A percentile compares a stretch with the other conserved stretches of the same genome.
Conservation (phyloP, 2,888 invertebrate genomes). For the Marronus borbonicus region DNA sequence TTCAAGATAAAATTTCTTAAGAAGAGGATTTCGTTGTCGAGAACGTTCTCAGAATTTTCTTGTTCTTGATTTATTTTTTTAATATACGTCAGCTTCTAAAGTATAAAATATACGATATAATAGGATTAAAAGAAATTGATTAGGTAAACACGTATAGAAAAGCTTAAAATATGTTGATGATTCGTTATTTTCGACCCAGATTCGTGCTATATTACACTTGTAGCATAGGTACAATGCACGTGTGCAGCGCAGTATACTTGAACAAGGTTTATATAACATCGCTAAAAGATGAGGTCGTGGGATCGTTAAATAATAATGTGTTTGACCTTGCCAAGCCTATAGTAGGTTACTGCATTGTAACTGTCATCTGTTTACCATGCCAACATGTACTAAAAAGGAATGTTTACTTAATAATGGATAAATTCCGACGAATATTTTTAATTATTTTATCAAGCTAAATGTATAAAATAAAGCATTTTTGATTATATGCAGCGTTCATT, state of each 20-base stretch:
- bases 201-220: neutral
- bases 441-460: too few relatives aligned
- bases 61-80: too few relatives aligned
- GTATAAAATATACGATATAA: too few relatives aligned
- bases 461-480: too few relatives aligned
- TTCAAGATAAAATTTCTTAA: constrained; percentile 3
- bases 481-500: too few relatives aligned
- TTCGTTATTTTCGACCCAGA: constrained; percentile 1
- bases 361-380: constrained; percentile 16
- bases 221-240: neutral
- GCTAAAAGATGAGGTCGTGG: constrained; percentile 34
- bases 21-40: too few relatives aligned
- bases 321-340: constrained; percentile 34
- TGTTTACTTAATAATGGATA: too few relatives aligned
- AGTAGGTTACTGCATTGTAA: constrained; percentile 25
- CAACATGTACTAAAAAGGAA: too few relatives aligned
- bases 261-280: constrained; percentile 19
- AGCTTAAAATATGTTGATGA: neutral
- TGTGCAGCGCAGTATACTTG: neutral
- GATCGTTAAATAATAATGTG: constrained; percentile 34
- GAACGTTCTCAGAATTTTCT: too few relatives aligned
- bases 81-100: too few relatives aligned
- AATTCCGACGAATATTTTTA: too few relatives aligned
- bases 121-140: neutral
- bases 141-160: neutral